Percentiles rank a stretch among this genome's conserved stretches.
Conservation (phyloP, 1,140 invertebrate species). For the Pteromalus puparum region DNA sequence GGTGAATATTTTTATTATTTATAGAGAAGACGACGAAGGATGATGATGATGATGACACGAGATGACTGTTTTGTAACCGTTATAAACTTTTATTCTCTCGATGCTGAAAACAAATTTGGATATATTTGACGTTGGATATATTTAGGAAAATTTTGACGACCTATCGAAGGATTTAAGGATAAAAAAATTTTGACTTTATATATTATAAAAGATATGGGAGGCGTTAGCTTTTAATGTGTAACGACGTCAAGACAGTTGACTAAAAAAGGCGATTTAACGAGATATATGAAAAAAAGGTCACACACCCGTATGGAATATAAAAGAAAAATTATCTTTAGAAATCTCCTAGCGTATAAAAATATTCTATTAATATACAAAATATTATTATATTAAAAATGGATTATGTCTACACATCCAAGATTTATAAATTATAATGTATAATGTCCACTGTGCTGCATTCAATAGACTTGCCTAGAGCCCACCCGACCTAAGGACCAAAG, state of each 20-base stretch:
- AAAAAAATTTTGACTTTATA: conserved; percentile 37
- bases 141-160: conserved; percentile 41
- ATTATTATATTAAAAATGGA: conserved; percentile 69
- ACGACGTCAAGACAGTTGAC: conserved; percentile 47
- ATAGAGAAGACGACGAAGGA: conserved; percentile 51
- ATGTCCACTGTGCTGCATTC: conserved; percentile 70
- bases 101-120: conserved; percentile 42
- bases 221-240: conserved; percentile 68
- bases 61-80: conserved; percentile 55
- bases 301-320: conserved; percentile 62
- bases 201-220: conserved; percentile 50
- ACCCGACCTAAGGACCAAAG: conserved; percentile 74
- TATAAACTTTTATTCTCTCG: conserved; percentile 46
- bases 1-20: conserved; percentile 70
- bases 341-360: conserved; percentile 60
- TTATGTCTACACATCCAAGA: conserved; percentile 69
- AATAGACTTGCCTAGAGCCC: conserved; percentile 74
- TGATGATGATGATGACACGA: conserved; percentile 33
- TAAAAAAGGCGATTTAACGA: conserved; percentile 42
- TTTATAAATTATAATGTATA: conserved; percentile 74
- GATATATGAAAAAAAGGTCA: conserved; percentile 54
- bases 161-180: conserved; percentile 22
- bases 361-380: conserved; percentile 69
- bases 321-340: conserved; percentile 59
- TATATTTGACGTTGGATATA: conserved; percentile 52